Base-by-base conservation (phyloP, 1,140 invertebrate species). In the Drosophila gunungcola region DNA sequence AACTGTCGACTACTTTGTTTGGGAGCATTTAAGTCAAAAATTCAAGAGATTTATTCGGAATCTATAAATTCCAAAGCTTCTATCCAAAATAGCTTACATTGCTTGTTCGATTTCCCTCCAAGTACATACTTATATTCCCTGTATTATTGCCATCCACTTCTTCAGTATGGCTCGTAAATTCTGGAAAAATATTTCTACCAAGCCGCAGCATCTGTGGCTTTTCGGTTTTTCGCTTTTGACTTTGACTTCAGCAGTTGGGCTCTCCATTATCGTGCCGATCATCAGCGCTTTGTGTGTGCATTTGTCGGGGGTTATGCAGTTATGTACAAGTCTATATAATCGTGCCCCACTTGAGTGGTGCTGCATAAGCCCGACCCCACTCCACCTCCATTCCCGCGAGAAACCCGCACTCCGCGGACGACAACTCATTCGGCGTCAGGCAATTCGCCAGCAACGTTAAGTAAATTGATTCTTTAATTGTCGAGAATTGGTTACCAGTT, bases 391-490 rank as follows among this genome's bases (percentile, higher is more conserved):
- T 61, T 29, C 41, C 56, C 41, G 57, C 57, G 63, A 39, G 58
- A 67, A 67, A 32, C 64, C 80, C 43, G 73, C 65, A 76, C 45
- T 55, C 45, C 13, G 10, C 60, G 27, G 53, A 63, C 60, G 68
- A 70, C 68, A 72, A 70, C 68, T 70, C 68, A 72, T 72, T 72
- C 58, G 62, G 64, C 70, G 48, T 54, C 54, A 60, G 53, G 48
- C 83, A 83, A 88, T 88, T 90, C 84, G 84, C 84, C 84, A 80
- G 84, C 84, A 61, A 88, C 72, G 80, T 80, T 88, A 78, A 84
- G 84, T 88, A 88, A 88, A 88, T 88, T 88, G 84, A 88, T 88
- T 88, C 84, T 88, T 89, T 88, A 88, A 88, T 88, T 88, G 84
- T 84, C 53, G 79, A 85, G 84, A 88, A 88, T 88, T 88, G 83